Percentiles rank a stretch among this genome's conserved stretches.
phyloP scores from a whole-genome alignment of 2,888 invertebrate species.

The Clusia tigrina region DNA sequence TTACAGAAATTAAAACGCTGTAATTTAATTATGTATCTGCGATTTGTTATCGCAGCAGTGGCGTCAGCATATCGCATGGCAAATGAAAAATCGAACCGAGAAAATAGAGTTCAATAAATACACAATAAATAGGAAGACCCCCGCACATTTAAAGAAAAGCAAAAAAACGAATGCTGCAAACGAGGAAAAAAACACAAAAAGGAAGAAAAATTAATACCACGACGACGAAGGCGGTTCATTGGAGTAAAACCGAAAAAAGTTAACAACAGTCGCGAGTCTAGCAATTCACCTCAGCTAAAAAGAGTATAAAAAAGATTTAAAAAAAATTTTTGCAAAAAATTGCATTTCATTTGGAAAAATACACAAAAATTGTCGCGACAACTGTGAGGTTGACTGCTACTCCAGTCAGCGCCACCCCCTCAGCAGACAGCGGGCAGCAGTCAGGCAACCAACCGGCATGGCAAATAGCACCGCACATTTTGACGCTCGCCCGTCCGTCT shows the following conservation, averaged over 20 bases:
- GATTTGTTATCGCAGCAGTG: slow-evolving; percentile 58
- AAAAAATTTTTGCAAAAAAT: slow-evolving; percentile 34
- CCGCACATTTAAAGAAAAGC: too few species aligned
- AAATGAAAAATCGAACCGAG: slow-evolving; percentile 32
- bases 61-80: slow-evolving; percentile 40
- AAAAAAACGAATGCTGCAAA: slow-evolving; percentile 1
- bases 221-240: not conserved
- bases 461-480: too few species aligned
- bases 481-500: too few species aligned
- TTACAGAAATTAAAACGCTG: slow-evolving; percentile 66
- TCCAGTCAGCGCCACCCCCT: not conserved
- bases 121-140: slow-evolving; percentile 22
- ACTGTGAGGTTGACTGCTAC: not conserved
- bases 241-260: not conserved
- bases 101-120: slow-evolving; percentile 24
- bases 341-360: slow-evolving; percentile 39
- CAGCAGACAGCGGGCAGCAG: not conserved
- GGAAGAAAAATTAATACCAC: not conserved
- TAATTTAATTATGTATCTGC: slow-evolving; percentile 65
- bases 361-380: slow-evolving; percentile 23
- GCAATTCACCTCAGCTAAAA: slow-evolving; percentile 26
- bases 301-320: slow-evolving; percentile 22
- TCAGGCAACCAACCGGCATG: not conserved
- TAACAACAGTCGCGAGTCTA: slow-evolving; percentile 28
- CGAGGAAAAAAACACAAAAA: slow-evolving; percentile 1